Evolutionary conservation across 1,140 invertebrate genomes (phyloP).

Genomic region (Mya arenaria): DNA sequence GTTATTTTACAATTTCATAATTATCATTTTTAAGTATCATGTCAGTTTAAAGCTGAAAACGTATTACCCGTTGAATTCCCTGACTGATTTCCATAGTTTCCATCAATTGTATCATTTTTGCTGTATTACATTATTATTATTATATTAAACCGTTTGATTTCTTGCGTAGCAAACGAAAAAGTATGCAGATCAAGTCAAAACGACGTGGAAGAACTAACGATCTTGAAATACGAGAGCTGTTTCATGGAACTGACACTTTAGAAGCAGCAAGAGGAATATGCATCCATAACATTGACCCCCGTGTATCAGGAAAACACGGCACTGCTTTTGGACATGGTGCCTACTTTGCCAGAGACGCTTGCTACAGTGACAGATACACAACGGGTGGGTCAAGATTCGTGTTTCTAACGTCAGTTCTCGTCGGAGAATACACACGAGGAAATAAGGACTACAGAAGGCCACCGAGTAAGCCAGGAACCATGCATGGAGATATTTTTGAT

Average conservation of each 20-base stretch:
- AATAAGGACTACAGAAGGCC: constrained; percentile 61
- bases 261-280: constrained; percentile 62
- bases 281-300: constrained; percentile 68
- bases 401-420: constrained; percentile 69
- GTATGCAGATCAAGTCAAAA: constrained; percentile 58
- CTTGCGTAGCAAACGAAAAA: too few species aligned
- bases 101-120: too few species aligned
- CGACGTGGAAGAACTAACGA: constrained; percentile 12
- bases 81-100: too few species aligned
- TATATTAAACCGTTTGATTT: too few species aligned
- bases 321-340: constrained; percentile 70
- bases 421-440: constrained; percentile 68
- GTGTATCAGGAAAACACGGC: constrained; percentile 63
- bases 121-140: too few species aligned
- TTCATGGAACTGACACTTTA: constrained; percentile 65
- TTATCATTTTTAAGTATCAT: too few species aligned
- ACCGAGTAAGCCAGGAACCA: constrained; percentile 51
- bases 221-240: constrained; percentile 58
- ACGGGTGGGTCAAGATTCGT: constrained; percentile 52
- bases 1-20: too few species aligned
- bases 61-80: too few species aligned
- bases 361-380: constrained; percentile 64
- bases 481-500: constrained; percentile 67
- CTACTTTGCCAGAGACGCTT: constrained; percentile 72
- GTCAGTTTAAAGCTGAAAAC: too few species aligned